Base-by-base conservation (phyloP, 2,797 vertebrate species). In the Fistularia tabacaria region DNA sequence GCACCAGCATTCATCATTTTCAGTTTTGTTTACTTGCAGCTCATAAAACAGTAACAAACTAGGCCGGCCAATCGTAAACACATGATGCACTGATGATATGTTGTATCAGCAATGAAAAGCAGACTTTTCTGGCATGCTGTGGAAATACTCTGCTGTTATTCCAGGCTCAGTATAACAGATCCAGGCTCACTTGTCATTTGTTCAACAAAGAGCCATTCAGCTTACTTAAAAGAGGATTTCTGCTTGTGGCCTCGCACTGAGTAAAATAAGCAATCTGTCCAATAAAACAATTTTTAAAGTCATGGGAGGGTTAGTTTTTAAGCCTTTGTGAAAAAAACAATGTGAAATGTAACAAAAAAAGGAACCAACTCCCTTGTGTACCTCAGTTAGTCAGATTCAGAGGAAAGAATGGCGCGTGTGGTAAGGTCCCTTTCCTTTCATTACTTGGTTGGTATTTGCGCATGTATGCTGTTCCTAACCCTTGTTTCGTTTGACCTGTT, bases 401-500 rank as follows among this genome's bases (percentile, higher is more conserved):
- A 67, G 61, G 42, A 62, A 14, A 57, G 36, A 12, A 12, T 15
- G 45, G 38, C 8, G 10, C 14, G 38, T 36, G 36, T 1, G 25
- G 25, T 25, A 3, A 6, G 8, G 54, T 55, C 47, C 57, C 46
- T 62, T 59, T 69, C 14, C 59, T 51, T 48, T n/a, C 14, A 50
- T 55, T 9, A 7, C 10, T 1, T 12, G 36, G 40, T 57, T 51
- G 49, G 59, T 46, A 9, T 69, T 38, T 64, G 51, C 53, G 44
- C 37, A 12, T 64, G 11, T 69, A 47, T 55, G 51, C 49, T 58
- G 38, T 56, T 87, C 74, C 83, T 79, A 71, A 66, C 42, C 57
- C 62, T 72, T 61, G 25, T 82, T 49, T 68, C 57, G 14, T 62
- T 80, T 84, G 90, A 86, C 64, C 5, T 25, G 25, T 25, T 25